Evolutionary conservation across 2,888 invertebrate species (phyloP), one percentile per base, ranked within the genome.

Genomic region (Leptura quadrifasciata): DNA sequence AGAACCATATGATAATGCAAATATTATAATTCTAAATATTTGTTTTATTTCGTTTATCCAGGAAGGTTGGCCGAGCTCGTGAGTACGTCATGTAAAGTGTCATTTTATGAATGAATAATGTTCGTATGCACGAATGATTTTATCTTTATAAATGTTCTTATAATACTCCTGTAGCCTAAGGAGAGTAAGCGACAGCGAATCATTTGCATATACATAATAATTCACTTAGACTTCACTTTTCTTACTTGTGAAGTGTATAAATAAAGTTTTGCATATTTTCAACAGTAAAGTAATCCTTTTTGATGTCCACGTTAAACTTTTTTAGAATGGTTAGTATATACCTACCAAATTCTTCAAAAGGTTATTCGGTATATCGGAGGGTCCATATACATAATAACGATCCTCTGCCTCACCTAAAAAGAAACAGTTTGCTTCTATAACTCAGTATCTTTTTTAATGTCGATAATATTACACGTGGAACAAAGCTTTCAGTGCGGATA

Each of bases 121-220:
- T 78, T 83, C 20, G 72, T 20, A 75, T 65, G 85, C 84, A 77
- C 80, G 77, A 80, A 80, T 79, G 84, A 83, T 84, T 84, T 84
- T 85, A 84, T 85, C 84, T 84, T 82, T 82, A 82, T 82, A 80
- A 80, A 84, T 78, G 82, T 79, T 80, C 81, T 75, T 77, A 81
- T 79, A 81, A 80, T 79, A 78, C 75, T 65, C 76, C 67, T 63
- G 74, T 65, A 74, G 75, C 75, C 65, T 57, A 73, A 74, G 79
- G 80, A 63, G 75, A 75, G 73, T 75, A 78, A 72, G 74, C 75
- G 82, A 79, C 78, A 79, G 80, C 71, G 75, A 72, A 80, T 79
- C 78, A 85, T 86, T 84, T 86, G 82, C 85, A 86, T 86, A 83
- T 82, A 86, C 84, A 82, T 81, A 82, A 83, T 84, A 85, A 82